A percentile compares a stretch with the other conserved stretches of the same genome.
These are phyloP conservation scores for Pseudococcus viburni DNA, from an alignment of 2,888 invertebrate species.

Conservation along the genomic window DNA sequence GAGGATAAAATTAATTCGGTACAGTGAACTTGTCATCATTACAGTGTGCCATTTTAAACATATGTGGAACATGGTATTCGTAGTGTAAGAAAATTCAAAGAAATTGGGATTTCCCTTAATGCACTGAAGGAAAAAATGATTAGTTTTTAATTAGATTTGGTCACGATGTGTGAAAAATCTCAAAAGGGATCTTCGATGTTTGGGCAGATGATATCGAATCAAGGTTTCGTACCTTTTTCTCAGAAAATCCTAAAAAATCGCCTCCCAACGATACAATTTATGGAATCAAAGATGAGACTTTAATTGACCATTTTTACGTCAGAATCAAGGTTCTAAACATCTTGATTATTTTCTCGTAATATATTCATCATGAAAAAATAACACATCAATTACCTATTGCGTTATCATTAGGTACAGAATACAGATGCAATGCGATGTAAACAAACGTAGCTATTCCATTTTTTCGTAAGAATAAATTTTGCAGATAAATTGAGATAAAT, in stretches of 20 bases:
- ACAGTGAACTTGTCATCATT: constrained; percentile 18
- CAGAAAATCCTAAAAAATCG: not conserved
- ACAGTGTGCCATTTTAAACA: not conserved
- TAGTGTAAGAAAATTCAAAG: not conserved
- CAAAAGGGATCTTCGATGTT: not conserved
- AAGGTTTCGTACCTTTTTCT: not conserved
- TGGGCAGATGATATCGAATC: not conserved
- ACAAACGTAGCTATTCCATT: not conserved
- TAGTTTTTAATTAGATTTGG: not conserved
- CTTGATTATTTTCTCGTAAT: not conserved
- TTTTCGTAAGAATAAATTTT: no score
- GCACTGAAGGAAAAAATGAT: not conserved
- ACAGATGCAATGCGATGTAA: not conserved
- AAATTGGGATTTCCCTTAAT: not conserved
- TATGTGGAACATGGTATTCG: not conserved
- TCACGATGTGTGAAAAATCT: not conserved
- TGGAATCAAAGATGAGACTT: not conserved
- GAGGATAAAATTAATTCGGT: not conserved
- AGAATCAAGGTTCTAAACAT: not conserved
- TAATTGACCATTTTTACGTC: not conserved
- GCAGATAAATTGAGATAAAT: not conserved
- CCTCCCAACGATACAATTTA: no score
- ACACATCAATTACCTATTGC: not conserved
- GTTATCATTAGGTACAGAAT: not conserved
- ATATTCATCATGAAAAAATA: not conserved